Evolutionary conservation across 2,888 invertebrate genomes (phyloP), one percentile per base, ranked within the genome.

Genomic region (Drosophila algonquin): DNA sequence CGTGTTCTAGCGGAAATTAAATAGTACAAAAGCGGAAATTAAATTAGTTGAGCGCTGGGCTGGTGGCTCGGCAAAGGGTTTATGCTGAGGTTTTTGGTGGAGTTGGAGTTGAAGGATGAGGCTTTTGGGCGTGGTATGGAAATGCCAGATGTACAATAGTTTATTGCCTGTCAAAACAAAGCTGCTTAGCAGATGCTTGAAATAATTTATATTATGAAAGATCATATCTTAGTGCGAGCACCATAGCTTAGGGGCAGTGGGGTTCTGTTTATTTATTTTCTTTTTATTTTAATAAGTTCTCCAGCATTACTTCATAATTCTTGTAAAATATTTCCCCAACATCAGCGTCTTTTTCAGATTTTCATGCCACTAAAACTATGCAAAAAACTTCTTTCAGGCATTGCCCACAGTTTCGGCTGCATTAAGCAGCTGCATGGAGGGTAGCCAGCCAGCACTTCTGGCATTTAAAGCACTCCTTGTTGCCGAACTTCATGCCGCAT

Each of bases 1-100:
- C 76, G 53, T 73, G 78, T 69, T 63, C 72, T 63, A 55, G 73
- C 80, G 85, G 84, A 85, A 88, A 85, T 85, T 80, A 88, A 88
- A 88, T 77, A 76, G 81, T 79, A 56, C 59, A 71, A 59, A 75
- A 64, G 50, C 81, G 89, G 87, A 85, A 83, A 88, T 89, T 75
- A 83, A 85, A 86, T 86, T 88, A 85, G 79, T 76, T 58, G 57
- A 40, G 44, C 47, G 32, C 35, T n/a, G 57, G 30, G 40, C 40
- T 47, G 18, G 62, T 44, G 6, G 53, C n/a, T 32, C 27, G 30
- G 9, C 50, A 70, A 69, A 71, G 59, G 69, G 53, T 59, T 59
- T 21, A 6, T 21, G 35, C n/a, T 24, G 32, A 30, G 24, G 18
- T 16, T 54, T 21, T 48, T 44, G n/a, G 3, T 24, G 9, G 12